Evolutionary conservation across 2,888 invertebrate genomes (phyloP).

Genomic region (Eupithecia insigniata): DNA sequence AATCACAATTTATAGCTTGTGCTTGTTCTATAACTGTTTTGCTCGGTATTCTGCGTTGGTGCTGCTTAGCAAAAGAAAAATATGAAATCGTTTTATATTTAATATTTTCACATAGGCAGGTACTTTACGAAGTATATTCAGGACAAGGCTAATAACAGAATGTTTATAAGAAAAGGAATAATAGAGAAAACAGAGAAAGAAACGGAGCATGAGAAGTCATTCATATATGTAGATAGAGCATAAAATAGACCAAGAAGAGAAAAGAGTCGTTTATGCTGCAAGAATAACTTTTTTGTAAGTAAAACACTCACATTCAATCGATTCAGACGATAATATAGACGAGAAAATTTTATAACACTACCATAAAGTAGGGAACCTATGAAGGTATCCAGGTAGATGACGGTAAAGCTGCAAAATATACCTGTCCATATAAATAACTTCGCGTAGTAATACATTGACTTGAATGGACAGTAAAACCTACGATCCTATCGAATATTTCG

Average conservation of each 20-base stretch:
- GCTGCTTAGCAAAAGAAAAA: conserved; percentile 18
- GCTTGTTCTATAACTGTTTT: conserved; percentile 11
- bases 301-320: background rate
- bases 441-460: conserved; percentile 13
- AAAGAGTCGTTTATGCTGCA: background rate
- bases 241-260: background rate
- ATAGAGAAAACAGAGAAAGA: background rate
- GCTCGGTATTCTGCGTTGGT: conserved; percentile 33
- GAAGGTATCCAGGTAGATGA: background rate
- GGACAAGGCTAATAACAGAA: background rate
- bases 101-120: background rate
- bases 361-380: too few species aligned
- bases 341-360: background rate
- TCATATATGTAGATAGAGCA: background rate
- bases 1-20: conserved; percentile 28
- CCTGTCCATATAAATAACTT: conserved; percentile 8
- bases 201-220: background rate
- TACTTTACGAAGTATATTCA: background rate
- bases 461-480: conserved; percentile 20
- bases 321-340: background rate
- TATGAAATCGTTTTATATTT: background rate
- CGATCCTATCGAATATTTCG: conserved; percentile 40
- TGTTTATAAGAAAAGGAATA: background rate
- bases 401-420: conserved; percentile 1
- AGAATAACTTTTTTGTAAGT: background rate